phyloP scores from a whole-genome alignment of 2,888 invertebrate genomes.

The Erpobdella octoculata region DNA sequence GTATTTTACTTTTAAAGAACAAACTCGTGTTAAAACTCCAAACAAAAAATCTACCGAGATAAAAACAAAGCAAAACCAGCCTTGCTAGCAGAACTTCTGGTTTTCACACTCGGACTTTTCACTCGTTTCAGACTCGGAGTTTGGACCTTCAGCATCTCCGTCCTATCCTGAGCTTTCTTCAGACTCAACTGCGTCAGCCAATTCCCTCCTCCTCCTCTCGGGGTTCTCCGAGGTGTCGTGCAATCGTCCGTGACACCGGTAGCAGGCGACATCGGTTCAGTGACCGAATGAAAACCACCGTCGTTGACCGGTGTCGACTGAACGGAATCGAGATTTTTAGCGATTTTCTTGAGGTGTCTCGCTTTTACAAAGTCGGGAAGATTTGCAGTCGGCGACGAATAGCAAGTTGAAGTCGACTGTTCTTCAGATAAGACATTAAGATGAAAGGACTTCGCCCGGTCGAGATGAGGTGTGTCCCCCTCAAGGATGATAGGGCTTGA shows the following conservation, averaged over 20 bases:
- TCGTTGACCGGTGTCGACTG: not conserved
- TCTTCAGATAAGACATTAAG: too few relatives aligned
- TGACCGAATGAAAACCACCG: too few relatives aligned
- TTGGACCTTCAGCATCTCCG: not conserved
- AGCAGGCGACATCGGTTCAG: too few relatives aligned
- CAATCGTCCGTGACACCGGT: not conserved
- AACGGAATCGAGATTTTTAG: not conserved
- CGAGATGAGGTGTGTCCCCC: not conserved
- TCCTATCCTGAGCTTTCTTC: not conserved
- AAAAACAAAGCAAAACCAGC: too few relatives aligned
- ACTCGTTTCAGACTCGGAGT: not conserved
- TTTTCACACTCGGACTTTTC: not conserved
- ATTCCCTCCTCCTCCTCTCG: not conserved
- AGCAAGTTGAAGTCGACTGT: not conserved
- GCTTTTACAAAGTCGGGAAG: not conserved
- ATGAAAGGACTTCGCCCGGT: not conserved
- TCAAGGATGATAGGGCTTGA: not conserved
- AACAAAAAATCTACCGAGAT: too few relatives aligned
- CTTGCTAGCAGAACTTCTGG: too few relatives aligned
- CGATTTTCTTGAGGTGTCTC: not conserved
- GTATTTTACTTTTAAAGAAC: too few relatives aligned
- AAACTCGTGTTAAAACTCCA: too few relatives aligned
- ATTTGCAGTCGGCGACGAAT: not conserved
- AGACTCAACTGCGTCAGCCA: not conserved
- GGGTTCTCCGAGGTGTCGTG: not conserved